Conservation (phyloP, 2,888 invertebrate species). For the Leptogaster cylindrica region DNA sequence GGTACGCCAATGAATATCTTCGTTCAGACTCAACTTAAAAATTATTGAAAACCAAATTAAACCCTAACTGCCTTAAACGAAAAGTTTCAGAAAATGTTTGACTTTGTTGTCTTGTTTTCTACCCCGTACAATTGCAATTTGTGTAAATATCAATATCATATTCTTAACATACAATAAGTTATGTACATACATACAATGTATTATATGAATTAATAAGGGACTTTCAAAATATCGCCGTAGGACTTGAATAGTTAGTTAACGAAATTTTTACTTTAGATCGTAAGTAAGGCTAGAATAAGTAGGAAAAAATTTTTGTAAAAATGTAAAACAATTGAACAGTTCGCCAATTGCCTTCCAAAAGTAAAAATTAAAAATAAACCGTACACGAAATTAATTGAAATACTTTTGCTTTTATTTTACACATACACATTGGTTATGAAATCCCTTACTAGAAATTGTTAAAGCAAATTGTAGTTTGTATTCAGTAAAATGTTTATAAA, state of each 20-base stretch:
- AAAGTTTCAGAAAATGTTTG: constrained; percentile 18
- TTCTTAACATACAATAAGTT: constrained; percentile 1
- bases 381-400: constrained; percentile 49
- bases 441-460: too few relatives aligned
- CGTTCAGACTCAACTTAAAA: too few relatives aligned
- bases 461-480: too few relatives aligned
- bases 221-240: constrained; percentile 21
- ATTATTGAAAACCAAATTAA: constrained; percentile 14
- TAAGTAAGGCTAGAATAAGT: constrained; percentile 21
- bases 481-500: too few relatives aligned
- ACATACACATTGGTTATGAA: too few relatives aligned
- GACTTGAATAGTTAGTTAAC: constrained; percentile 25
- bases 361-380: constrained; percentile 61
- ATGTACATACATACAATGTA: constrained; percentile 29
- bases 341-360: constrained; percentile 63
- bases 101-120: too few relatives aligned
- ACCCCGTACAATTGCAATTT: constrained; percentile 6
- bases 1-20: too few relatives aligned
- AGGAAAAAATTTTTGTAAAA: constrained; percentile 33
- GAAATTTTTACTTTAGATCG: constrained; percentile 26
- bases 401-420: background rate
- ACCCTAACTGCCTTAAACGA: constrained; percentile 30
- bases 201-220: constrained; percentile 6
- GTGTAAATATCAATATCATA: constrained; percentile 26
- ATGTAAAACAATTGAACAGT: constrained; percentile 45